Evolutionary conservation across 2,797 vertebrate genomes (phyloP), one percentile per base, ranked within the genome.

Genomic region (Falco biarmicus): DNA sequence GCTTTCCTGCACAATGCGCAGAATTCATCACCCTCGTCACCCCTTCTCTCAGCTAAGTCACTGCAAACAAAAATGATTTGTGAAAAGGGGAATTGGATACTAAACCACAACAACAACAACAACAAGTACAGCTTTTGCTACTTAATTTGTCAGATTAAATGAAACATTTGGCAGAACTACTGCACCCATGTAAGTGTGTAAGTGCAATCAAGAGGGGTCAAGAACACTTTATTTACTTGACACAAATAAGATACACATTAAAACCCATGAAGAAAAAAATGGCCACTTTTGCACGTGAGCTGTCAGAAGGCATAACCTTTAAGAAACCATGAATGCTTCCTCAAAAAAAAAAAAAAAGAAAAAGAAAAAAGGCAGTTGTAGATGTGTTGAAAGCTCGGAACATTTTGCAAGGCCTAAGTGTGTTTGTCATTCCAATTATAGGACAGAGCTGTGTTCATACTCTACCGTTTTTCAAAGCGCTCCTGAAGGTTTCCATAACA

Each of bases 341-440:
- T 96, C 94, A 32, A 80, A 88, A 74, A 69, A 76, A 84, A 87
- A 41, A 43, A 43, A 43, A 93, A 32, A 80, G 86, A 74, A 69
- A 69, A 76, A 84, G 83, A 88, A 87, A 88, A 79, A 80, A 61
- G 24, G 69, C 73, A 93, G 82, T 28, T 73, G 79, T 54, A 91
- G 69, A 79, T 54, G 34, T 91, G 95, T 91, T 91, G 86, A 82
- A 93, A 94, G 85, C 53, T 68, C 65, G 93, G 70, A 86, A 78
- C 91, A 68, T 64, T 32, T 59, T 84, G 88, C 66, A 63, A 91
- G 96, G 95, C 89, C 64, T 51, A 84, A 79, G 76, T 90, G 95
- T 96, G 93, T 96, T 97, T 97, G 95, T 97, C 96, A 97, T 96
- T 94, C 87, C 95, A 97, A 90, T 83, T 96, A 96, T 47, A 94